Base-by-base conservation (phyloP, 2,888 invertebrate genomes). In the Lasiommata megera region DNA sequence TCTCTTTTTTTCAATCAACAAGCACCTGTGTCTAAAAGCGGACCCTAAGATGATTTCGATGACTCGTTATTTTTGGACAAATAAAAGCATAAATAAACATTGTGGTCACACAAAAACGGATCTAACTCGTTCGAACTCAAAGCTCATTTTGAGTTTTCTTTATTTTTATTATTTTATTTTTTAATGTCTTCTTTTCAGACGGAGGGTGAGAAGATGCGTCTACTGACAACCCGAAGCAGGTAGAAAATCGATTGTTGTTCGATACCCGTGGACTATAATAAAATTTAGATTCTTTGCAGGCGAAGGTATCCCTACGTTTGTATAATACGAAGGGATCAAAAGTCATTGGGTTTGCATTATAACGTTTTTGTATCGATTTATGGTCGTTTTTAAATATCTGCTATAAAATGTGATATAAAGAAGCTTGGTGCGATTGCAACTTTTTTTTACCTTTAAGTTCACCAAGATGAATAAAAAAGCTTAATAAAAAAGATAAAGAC, bases 211-310 rank as follows among this genome's bases (percentile, higher is more conserved):
- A 82, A 79, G 80, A 81, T 77, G 75, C 73, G 73, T 71, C 74
- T 76, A 77, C 80, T 76, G 82, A 79, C 82, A 77, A 71, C 64
- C 68, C 70, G 67, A 68, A 73, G 80, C 88, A 88, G 88, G 88
- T 88, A 88, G 79, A 80, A 83, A 84, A 82, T 81, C 82, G 78
- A 84, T 86, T 84, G 85, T 84, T 82, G 77, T 76, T 77, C 67
- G 65, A 67, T 61, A 71, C 71, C 67, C 70, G 67, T 61, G 68
- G 68, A 37, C 56, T 41, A 52, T 64, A 57, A 60, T 50, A 56
- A 46, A 54, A 29, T 12, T 16, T 43, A 16, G 23, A 44, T 40
- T 54, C 41, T 43, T 17, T 47, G 60, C 41, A 54, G 34, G 54
- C 54, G 48, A 53, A 47, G 29, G 31, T 46, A 47, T 40, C 37